Evolutionary conservation across 2,888 invertebrate species (phyloP), one percentile per base, ranked within the genome.

Genomic region (Pseudococcus viburni): DNA sequence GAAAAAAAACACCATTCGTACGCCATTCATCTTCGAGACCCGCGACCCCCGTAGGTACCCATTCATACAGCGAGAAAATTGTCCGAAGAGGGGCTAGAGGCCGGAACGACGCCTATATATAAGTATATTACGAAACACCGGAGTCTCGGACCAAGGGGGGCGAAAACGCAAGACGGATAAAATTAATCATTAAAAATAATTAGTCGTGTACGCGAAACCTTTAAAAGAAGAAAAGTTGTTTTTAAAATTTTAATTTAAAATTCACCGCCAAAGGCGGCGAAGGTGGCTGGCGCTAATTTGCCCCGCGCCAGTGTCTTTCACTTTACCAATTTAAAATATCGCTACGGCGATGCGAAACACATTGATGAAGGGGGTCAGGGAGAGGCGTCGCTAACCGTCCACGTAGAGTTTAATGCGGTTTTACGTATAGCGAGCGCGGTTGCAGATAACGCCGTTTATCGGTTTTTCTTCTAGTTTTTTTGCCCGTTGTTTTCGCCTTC

Each of bases 201-300:
- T 83, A 83, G 80, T 33, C 80, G 80, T 17, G 80, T 73, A 73
- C 73, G 73, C 46, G 80, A 46, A 83, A 83, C 80, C 39, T 46
- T 22, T 83, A 83, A 46, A 22, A 64, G 64, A 64, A 42, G 80
- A 46, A 73, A 73, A 73, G 73, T 73, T 46, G 42, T 83, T 83
- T 83, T 83, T 83, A 83, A 73, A 83, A 83, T 83, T 83, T 83
- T 83, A 83, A 83, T 83, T 83, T 83, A 83, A 83, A 83, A 83
- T 46, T 83, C 33, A 73, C 73, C 73, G 73, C 64, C 64, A 22
- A 19, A 64, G 22, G 64, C 59, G 1, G 12, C 12, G 64, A 19
- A 22, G 64, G 73, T 26, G 73, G 68, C 22, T 64, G 64, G 68
- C 26, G 73, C 33, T 73, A 68, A 68, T 68, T 68, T 15, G 6